Evolutionary conservation across 2,797 vertebrate species (phyloP).

Genomic region (Mormyrops attenuatus): DNA sequence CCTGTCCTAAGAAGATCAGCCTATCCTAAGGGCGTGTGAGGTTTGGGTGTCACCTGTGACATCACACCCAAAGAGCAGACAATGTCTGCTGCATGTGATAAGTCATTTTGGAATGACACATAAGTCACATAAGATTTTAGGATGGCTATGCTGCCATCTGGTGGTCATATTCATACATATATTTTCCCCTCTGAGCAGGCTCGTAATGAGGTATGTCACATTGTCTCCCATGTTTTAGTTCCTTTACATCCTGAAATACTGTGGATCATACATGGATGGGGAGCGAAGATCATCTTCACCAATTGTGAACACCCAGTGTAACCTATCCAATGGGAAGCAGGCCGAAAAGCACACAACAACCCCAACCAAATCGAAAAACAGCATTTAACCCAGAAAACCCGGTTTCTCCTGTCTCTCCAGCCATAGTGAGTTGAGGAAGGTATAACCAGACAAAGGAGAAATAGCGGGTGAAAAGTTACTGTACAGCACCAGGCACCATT

Average conservation of each 20-base stretch:
- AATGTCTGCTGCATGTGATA: not conserved
- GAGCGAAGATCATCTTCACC: not conserved
- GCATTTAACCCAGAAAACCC: not conserved
- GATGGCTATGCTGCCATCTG: conserved; percentile 11
- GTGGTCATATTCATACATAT: not conserved
- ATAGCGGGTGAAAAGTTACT: not conserved
- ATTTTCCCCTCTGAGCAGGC: not conserved
- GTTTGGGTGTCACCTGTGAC: not conserved
- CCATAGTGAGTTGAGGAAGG: not conserved
- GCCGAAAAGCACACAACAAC: not conserved
- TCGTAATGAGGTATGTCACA: not conserved
- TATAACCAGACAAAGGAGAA: not conserved
- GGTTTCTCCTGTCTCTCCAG: not conserved
- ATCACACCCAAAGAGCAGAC: not conserved
- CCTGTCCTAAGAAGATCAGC: too few species aligned
- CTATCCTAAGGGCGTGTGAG: not conserved
- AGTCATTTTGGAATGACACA: not conserved
- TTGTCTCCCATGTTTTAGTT: not conserved
- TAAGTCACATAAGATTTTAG: not conserved
- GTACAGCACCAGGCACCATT: not conserved
- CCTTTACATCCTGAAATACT: not conserved
- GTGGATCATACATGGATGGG: not conserved
- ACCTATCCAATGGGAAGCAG: not conserved
- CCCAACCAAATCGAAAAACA: not conserved
- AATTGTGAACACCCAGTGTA: not conserved